phyloP scores from a whole-genome alignment of 2,888 invertebrate species.

The Andrena bicolor region DNA sequence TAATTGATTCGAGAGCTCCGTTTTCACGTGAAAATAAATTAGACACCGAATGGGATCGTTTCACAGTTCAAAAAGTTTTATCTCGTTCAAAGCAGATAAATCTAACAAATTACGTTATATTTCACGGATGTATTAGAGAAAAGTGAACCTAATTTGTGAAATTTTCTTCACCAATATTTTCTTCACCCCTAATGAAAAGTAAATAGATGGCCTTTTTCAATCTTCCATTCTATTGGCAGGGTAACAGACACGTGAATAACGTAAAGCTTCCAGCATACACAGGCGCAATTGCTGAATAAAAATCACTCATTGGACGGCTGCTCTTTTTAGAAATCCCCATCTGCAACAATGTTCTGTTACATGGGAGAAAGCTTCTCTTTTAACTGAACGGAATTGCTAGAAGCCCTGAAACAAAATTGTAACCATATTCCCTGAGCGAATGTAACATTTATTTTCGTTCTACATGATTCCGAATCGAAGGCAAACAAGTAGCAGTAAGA shows the following conservation, averaged over 20 bases:
- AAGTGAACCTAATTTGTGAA: not conserved
- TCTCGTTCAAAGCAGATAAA: not conserved
- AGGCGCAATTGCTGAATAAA: not conserved
- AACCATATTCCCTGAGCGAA: not conserved
- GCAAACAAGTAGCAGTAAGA: not conserved
- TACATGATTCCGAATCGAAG: not conserved
- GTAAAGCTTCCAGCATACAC: not conserved
- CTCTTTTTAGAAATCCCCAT: not conserved
- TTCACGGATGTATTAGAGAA: not conserved
- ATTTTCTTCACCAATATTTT: not conserved
- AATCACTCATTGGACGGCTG: not conserved
- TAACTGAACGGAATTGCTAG: not conserved
- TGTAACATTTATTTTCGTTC: not conserved
- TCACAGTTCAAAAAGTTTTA: not conserved
- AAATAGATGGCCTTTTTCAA: not conserved
- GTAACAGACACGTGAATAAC: not conserved
- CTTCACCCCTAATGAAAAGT: too few relatives aligned
- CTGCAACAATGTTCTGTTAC: not conserved
- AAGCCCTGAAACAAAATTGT: not conserved
- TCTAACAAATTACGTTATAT: too few relatives aligned
- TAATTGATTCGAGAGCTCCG: conserved; percentile 47
- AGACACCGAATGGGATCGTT: not conserved
- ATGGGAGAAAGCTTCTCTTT: not conserved
- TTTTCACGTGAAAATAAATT: not conserved
- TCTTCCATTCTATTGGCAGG: not conserved